phyloP scores from a whole-genome alignment of 2,797 vertebrate genomes.

The Parambassis ranga region DNA sequence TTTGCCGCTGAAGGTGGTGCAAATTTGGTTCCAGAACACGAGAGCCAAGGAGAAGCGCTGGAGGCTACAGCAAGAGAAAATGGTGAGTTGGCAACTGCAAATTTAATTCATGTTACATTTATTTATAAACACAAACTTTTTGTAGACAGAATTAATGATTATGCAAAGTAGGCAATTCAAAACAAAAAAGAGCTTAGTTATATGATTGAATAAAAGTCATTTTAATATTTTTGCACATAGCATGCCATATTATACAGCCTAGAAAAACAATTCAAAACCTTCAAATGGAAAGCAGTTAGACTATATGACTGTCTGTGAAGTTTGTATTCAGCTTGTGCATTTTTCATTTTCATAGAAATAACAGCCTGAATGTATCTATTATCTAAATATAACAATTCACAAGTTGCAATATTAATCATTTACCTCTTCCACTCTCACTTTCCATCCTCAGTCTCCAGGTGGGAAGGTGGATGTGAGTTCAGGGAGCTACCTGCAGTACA shows the following conservation, averaged over 20 bases:
- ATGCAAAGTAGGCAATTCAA: no score
- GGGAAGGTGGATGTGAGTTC: conserved; percentile 81
- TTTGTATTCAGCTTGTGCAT: no score
- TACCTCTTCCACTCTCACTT: neutral
- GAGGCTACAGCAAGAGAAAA: conserved; percentile 84
- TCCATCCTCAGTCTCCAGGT: conserved; percentile 68
- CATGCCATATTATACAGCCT: neutral
- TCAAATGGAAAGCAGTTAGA: neutral
- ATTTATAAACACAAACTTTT: no score
- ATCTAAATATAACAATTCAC: no score
- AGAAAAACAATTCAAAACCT: neutral
- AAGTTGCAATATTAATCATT: no score
- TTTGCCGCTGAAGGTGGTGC: conserved; percentile 91
- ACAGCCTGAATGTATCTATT: no score
- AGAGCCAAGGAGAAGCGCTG: conserved; percentile 94
- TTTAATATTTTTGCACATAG: neutral
- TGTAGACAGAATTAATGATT: no score
- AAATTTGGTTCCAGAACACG: conserved; percentile 97
- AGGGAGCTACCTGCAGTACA: conserved; percentile 84
- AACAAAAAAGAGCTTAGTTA: no score
- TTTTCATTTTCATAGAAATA: no score
- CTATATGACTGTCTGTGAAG: no score
- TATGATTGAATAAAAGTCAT: no score
- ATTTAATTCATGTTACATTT: no score
- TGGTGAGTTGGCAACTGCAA: conserved; percentile 67